phyloP scores from a whole-genome alignment of 1,140 invertebrate species.

The Drosophila tani region DNA sequence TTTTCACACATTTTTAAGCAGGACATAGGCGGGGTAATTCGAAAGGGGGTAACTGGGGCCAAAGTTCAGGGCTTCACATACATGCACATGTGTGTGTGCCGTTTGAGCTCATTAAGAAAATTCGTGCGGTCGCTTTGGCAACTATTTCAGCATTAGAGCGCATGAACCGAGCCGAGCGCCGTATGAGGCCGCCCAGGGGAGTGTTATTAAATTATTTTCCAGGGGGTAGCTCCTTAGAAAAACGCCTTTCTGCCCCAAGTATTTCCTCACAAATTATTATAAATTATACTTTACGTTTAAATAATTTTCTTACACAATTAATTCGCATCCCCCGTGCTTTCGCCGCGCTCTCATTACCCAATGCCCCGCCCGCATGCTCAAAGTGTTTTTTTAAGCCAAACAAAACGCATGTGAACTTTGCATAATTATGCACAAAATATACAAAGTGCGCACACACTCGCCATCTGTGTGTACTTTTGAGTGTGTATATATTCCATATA shows the following conservation, averaged over 20 bases:
- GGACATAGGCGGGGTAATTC: neutral
- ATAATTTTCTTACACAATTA: neutral
- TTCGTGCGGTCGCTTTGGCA: conserved; percentile 71
- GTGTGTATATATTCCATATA: conserved; percentile 27
- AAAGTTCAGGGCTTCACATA: conserved; percentile 38
- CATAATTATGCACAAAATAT: conserved; percentile 71
- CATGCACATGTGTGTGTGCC: conserved; percentile 38
- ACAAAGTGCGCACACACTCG: conserved; percentile 22
- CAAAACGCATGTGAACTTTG: conserved; percentile 68
- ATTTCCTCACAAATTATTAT: neutral
- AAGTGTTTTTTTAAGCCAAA: conserved; percentile 64
- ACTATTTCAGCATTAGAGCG: conserved; percentile 58
- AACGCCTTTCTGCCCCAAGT: neutral
- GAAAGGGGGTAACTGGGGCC: conserved; percentile 19
- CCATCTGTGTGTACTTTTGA: conserved; percentile 2
- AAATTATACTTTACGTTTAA: neutral
- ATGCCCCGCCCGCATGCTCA: conserved; percentile 30
- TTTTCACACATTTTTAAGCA: conserved; percentile 63
- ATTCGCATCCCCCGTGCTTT: neutral
- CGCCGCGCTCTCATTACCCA: conserved; percentile 1
- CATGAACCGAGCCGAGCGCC: conserved; percentile 5
- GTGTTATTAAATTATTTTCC: neutral
- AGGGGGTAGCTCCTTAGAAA: neutral
- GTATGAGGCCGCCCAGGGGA: conserved; percentile 17
- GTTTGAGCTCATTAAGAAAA: conserved; percentile 75